Evolutionary conservation across 2,888 invertebrate genomes (phyloP), one percentile per base, ranked within the genome.

Genomic region (Diabrotica balteata): DNA sequence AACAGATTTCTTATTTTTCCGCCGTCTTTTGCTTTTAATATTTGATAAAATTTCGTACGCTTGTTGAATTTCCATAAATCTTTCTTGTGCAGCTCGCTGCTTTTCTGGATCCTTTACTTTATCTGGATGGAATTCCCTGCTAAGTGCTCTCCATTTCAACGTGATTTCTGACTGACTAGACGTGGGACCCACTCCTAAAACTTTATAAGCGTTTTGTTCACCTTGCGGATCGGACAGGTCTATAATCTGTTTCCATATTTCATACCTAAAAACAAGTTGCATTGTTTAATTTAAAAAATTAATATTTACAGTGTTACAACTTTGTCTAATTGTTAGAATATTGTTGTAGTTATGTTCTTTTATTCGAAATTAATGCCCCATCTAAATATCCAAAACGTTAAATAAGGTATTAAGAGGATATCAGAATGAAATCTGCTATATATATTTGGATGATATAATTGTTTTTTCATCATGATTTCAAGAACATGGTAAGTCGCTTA

Each of bases 41-140:
- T 91, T 93, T 8, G 94, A 95, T 0, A 97, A 85, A 53, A 93
- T 91, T 80, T 94, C 96, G 81, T 96, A 97, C 0, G 97, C 96
- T 80, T 94, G 92, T 78, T 96, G 96, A 70, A 97, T 94, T 78
- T 96, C 95, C 88, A 97, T 94, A 82, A 97, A 97, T 62, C 88
- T 90, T 73, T 94, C 92, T 80, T 96, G 94, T 0, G 95, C 96
- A 2, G 84, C 87, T 52, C 93, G 89, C 66, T 88, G 87, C 1
- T 87, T 84, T 4, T 87, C 88, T 0, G 86, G 86, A 71, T 94
- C 93, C 80, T 93, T 93, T 7, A 93, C 92, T 82, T 95, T 95
- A 80, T 98, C 97, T 0, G 97, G 97, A 84, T 98, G 97, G 85
- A 92, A 90, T 80, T 94, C 92, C 46, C 93, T 89, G 0, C 95